Conservation (phyloP, 2,797 vertebrate genomes). For the Mormyrops attenuatus region DNA sequence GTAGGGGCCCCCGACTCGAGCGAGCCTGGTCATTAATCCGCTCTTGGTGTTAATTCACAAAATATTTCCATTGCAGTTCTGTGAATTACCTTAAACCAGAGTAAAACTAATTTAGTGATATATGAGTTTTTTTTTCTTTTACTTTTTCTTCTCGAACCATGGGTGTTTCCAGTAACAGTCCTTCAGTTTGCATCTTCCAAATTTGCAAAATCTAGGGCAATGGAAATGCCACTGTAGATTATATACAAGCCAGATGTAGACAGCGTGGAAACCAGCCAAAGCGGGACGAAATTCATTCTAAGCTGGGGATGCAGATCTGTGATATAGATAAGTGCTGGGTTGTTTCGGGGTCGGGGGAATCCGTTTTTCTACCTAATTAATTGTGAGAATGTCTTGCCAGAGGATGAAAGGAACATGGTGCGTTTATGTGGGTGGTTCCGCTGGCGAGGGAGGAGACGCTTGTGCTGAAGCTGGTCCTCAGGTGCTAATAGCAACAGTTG, state of each 20-base stretch:
- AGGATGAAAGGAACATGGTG: constrained; percentile 56
- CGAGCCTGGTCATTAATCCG: background rate
- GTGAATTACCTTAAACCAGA: background rate
- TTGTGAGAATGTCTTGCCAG: constrained; percentile 32
- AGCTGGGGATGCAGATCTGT: background rate
- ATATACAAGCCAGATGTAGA: background rate
- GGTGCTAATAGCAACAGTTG: background rate
- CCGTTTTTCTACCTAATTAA: constrained; percentile 57
- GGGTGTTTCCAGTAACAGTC: background rate
- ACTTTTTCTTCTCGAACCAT: background rate
- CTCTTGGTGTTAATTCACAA: background rate
- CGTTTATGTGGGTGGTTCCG: background rate
- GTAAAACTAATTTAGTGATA: background rate
- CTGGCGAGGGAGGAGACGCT: background rate
- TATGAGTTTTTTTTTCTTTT: background rate
- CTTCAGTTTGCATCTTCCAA: background rate
- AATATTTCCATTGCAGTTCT: background rate
- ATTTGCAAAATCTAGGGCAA: background rate
- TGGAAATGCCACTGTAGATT: background rate
- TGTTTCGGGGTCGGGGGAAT: constrained; percentile 19
- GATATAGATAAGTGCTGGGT: background rate
- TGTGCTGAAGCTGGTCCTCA: background rate
- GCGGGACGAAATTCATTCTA: background rate
- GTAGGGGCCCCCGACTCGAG: background rate
- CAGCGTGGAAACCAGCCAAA: background rate